phyloP scores from a whole-genome alignment of 1,140 invertebrate species.

The Paralvinella palmiformis region DNA sequence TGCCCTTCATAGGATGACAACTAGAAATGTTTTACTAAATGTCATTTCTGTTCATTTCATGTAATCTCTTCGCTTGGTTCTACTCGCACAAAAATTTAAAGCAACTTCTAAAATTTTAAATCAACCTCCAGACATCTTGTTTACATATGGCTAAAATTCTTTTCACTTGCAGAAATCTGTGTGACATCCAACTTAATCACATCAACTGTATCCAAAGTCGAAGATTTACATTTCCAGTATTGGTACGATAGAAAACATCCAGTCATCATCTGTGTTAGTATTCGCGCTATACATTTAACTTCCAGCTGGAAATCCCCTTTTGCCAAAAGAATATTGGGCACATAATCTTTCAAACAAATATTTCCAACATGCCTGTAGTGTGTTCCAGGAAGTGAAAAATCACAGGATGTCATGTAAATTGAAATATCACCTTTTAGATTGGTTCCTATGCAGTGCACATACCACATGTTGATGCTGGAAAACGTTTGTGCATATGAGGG shows the following conservation, averaged over 20 bases:
- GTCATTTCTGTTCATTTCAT: too few relatives aligned
- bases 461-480: too few relatives aligned
- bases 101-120: too few relatives aligned
- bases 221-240: slow-evolving; percentile 36
- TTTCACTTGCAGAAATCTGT: slow-evolving; percentile 62
- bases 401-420: background rate
- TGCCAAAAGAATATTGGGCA: background rate
- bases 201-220: slow-evolving; percentile 28
- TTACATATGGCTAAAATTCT: too few relatives aligned
- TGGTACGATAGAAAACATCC: slow-evolving; percentile 40
- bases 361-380: background rate
- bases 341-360: background rate
- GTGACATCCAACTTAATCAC: slow-evolving; percentile 55
- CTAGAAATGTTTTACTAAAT: too few relatives aligned
- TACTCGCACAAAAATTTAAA: too few relatives aligned
- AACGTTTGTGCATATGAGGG: too few relatives aligned
- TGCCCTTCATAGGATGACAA: too few relatives aligned
- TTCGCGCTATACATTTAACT: background rate
- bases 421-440: background rate
- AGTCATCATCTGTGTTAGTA: slow-evolving; percentile 29
- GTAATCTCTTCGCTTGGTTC: too few relatives aligned
- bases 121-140: too few relatives aligned
- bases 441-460: background rate
- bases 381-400: background rate
- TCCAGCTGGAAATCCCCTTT: background rate